Conservation (phyloP, 2,113 vertebrate genomes). For the Orthonyx spaldingii region DNA sequence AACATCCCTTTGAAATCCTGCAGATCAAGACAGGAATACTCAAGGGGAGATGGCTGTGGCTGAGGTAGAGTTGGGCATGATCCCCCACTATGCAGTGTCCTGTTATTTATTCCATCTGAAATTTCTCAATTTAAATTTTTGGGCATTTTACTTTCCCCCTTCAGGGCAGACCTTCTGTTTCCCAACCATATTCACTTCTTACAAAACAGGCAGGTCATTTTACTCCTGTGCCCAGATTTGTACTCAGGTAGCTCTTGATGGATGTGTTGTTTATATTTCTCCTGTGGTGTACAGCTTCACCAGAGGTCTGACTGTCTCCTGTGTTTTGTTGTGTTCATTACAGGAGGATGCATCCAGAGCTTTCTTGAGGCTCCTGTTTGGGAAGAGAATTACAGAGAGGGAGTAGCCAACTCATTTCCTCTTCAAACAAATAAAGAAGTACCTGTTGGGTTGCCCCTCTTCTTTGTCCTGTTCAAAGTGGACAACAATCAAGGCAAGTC, state of each 20-base stretch:
- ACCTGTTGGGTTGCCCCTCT: background rate
- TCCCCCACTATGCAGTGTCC: background rate
- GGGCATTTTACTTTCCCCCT: background rate
- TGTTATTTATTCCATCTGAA: background rate
- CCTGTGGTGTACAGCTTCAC: background rate
- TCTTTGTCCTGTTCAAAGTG: background rate
- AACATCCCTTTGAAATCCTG: background rate
- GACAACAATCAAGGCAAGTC: fast-evolving
- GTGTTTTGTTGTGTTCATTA: background rate
- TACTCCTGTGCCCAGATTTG: background rate
- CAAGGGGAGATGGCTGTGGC: background rate
- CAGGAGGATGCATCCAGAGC: background rate
- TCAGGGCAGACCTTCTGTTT: background rate
- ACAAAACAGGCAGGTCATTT: background rate
- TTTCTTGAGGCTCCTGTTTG: background rate
- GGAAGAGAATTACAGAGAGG: background rate
- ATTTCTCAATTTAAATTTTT: background rate
- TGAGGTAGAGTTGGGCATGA: background rate
- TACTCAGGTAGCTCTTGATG: background rate
- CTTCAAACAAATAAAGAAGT: background rate
- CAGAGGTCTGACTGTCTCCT: background rate
- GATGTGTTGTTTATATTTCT: background rate
- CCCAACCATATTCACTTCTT: background rate
- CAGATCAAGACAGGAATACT: background rate
- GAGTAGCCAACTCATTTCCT: background rate